These are phyloP conservation scores for Lycodopsis pacificus DNA, from an alignment of 2,797 vertebrate genomes.

Conservation along the genomic window DNA sequence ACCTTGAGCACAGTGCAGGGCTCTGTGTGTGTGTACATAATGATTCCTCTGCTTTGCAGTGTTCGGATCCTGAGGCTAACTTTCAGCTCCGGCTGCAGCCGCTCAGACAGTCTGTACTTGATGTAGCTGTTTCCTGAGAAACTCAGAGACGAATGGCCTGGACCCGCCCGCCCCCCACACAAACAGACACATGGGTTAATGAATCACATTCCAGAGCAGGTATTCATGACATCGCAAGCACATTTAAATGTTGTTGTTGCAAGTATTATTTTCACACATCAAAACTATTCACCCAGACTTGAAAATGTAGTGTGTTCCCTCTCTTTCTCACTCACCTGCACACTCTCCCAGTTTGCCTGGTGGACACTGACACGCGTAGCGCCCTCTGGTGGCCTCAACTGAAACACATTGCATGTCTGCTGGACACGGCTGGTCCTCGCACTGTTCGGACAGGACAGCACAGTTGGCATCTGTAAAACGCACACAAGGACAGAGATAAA, in stretches of 20 bases:
- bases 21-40: conserved; percentile 95
- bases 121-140: conserved; percentile 99
- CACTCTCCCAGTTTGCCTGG: conserved; percentile 95
- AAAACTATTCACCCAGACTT: background rate
- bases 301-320: background rate
- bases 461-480: conserved; percentile 88
- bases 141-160: conserved; percentile 96
- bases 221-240: background rate
- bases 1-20: conserved; percentile 96
- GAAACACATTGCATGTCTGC: conserved; percentile 97
- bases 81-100: conserved; percentile 90
- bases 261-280: background rate
- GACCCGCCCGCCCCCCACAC: conserved; percentile 52
- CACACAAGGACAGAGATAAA: conserved; percentile 3
- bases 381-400: conserved; percentile 88
- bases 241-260: background rate
- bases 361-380: conserved; percentile 95
- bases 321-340: conserved; percentile 84
- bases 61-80: conserved; percentile 94
- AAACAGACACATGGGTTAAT: conserved; percentile 12
- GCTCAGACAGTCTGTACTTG: conserved; percentile 93
- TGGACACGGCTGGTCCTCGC: conserved; percentile 92
- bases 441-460: conserved; percentile 88
- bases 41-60: conserved; percentile 93
- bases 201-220: background rate